Conservation (phyloP, 2,113 vertebrate species). For the Psephotus haematonotus region DNA sequence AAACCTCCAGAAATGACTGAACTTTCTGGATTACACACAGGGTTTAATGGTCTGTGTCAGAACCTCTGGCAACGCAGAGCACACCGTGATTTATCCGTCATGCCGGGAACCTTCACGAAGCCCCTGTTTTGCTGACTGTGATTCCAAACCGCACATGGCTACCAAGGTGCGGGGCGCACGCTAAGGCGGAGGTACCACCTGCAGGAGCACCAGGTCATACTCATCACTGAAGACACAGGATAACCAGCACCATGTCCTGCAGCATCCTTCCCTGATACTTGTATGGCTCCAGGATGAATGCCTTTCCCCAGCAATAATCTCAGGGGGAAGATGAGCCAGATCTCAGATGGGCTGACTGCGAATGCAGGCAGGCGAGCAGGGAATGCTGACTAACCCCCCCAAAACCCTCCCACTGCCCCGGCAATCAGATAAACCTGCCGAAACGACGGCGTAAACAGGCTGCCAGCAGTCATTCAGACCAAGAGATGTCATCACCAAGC, state of each 20-base stretch:
- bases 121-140: background rate
- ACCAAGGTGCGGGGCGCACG: background rate
- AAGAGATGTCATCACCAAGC: background rate
- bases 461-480: background rate
- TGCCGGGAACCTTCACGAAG: constrained; percentile 16
- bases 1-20: constrained; percentile 3
- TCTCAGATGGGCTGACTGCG: background rate
- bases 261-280: background rate
- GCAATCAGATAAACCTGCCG: background rate
- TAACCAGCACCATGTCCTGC: background rate
- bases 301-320: background rate
- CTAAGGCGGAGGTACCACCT: background rate
- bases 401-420: background rate
- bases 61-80: background rate
- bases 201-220: background rate
- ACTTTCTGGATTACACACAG: background rate
- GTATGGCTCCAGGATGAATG: rapidly evolving
- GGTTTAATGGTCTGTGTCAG: background rate
- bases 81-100: background rate
- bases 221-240: background rate
- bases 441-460: background rate
- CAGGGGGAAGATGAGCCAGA: background rate
- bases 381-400: rapidly evolving
- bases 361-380: background rate
- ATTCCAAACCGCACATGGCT: background rate